phyloP scores from a whole-genome alignment of 2,888 invertebrate species.

The Polylopha cassiicola region DNA sequence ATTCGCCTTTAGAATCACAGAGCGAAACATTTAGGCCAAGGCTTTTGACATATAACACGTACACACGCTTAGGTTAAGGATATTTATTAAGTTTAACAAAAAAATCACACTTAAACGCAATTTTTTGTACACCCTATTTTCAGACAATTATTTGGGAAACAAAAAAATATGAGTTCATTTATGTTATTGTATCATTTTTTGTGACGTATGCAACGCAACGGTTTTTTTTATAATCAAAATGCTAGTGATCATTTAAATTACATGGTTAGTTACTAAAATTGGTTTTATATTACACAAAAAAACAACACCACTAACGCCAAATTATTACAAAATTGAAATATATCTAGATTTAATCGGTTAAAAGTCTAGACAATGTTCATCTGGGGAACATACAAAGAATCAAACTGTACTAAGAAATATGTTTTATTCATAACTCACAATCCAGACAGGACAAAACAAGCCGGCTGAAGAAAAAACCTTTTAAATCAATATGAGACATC shows the following conservation, averaged over 20 bases:
- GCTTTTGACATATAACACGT: constrained; percentile 29
- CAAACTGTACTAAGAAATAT: constrained; percentile 13
- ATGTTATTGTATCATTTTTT: no score
- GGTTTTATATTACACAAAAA: no score
- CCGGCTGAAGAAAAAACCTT: constrained; percentile 10
- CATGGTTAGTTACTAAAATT: no score
- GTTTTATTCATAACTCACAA: constrained; percentile 18
- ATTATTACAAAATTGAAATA: no score
- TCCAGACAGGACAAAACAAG: constrained; percentile 4
- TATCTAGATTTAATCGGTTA: no score
- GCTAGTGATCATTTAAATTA: no score
- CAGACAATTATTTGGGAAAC: constrained; percentile 1
- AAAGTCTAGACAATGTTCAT: no score
- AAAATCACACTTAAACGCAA: constrained; percentile 6
- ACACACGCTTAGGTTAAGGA: constrained; percentile 20
- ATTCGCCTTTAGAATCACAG: constrained; percentile 46
- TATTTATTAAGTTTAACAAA: constrained; percentile 15
- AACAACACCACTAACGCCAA: no score
- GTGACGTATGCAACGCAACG: no score
- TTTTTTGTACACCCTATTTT: background rate
- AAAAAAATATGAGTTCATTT: no score
- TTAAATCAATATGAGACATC: constrained; percentile 7
- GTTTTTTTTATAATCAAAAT: no score
- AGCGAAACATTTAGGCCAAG: constrained; percentile 54
- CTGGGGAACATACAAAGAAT: no score